These are phyloP conservation scores for Caenorhabditis angaria DNA, from an alignment of 2,888 invertebrate genomes.

Conservation along the genomic window DNA sequence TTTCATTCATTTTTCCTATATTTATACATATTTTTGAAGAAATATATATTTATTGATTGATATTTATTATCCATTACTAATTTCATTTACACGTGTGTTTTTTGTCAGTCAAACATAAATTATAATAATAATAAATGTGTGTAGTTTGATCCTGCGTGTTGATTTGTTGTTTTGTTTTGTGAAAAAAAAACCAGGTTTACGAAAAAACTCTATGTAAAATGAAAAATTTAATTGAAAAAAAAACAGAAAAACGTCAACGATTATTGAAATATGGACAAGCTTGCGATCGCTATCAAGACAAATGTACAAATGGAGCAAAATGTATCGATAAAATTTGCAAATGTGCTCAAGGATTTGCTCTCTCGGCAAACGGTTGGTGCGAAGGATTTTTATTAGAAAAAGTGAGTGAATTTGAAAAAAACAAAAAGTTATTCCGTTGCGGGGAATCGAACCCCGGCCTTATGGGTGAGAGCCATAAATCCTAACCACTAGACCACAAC, in stretches of 20 bases:
- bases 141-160: neutral
- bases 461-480: constrained; percentile 53
- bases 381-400: constrained; percentile 38
- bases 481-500: constrained; percentile 49
- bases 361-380: constrained; percentile 53
- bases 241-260: constrained; percentile 37
- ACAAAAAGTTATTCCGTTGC: constrained; percentile 39
- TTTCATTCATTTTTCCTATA: constrained; percentile 10
- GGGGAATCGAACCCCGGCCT: constrained; percentile 58
- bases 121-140: neutral
- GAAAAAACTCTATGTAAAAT: no score
- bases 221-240: no score
- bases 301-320: constrained; percentile 55
- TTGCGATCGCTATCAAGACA: constrained; percentile 47
- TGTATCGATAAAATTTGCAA: constrained; percentile 64
- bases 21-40: constrained; percentile 7
- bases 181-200: no score
- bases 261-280: constrained; percentile 53
- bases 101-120: constrained; percentile 11
- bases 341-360: constrained; percentile 51
- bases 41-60: neutral
- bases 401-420: constrained; percentile 7
- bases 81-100: constrained; percentile 43
- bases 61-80: constrained; percentile 25
- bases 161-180: no score